Conservation (phyloP, 2,113 vertebrate genomes). For the Clarias batrachus region DNA sequence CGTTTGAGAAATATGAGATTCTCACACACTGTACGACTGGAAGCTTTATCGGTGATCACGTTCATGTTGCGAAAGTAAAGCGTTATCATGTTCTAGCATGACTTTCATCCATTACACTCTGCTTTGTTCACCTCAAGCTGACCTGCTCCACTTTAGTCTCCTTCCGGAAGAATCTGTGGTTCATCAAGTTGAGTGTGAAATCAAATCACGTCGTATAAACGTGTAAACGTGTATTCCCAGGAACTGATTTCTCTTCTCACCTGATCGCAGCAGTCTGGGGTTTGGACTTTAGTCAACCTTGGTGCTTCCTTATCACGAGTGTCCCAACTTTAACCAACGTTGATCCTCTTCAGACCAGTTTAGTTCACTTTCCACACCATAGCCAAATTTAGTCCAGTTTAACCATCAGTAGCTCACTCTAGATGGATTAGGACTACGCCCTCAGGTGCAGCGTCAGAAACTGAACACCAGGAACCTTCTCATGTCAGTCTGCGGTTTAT, state of each 20-base stretch:
- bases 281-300: neutral
- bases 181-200: neutral
- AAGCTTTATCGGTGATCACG: neutral
- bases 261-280: neutral
- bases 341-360: neutral
- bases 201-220: neutral
- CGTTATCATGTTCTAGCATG: neutral
- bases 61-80: neutral
- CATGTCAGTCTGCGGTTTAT: too few relatives aligned
- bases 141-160: neutral
- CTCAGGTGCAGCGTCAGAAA: too few relatives aligned
- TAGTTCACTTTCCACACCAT: neutral
- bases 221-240: neutral
- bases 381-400: neutral
- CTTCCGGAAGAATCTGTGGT: neutral
- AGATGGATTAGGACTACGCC: too few relatives aligned
- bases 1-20: neutral
- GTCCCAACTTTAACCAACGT: neutral
- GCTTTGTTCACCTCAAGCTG: neutral
- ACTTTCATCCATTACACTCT: neutral
- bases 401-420: neutral
- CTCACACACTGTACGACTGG: neutral
- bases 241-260: neutral
- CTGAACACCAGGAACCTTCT: too few relatives aligned
- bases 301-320: neutral